A percentile compares a stretch with the other conserved stretches of the same genome.
phyloP scores from a whole-genome alignment of 2,113 vertebrate genomes.

The Peromyscus californicus region DNA sequence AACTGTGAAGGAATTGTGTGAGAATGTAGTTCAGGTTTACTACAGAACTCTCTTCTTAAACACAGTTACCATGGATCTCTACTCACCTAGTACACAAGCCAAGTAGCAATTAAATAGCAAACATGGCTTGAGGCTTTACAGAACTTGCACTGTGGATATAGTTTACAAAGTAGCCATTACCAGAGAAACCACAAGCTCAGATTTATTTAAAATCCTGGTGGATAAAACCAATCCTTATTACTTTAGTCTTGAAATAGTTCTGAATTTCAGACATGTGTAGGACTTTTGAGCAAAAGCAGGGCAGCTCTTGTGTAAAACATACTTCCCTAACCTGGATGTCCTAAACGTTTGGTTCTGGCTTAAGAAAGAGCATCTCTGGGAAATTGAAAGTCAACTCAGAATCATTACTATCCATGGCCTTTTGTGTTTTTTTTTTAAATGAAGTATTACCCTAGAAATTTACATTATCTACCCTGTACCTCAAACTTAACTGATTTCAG shows the following conservation, averaged over 20 bases:
- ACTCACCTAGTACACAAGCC: background rate
- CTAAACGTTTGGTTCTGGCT: background rate
- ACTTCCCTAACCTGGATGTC: background rate
- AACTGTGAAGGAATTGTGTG: background rate
- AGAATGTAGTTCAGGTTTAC: background rate
- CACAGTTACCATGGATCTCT: background rate
- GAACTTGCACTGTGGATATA: background rate
- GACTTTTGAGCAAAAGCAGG: background rate
- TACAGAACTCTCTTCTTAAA: background rate
- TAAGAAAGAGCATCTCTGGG: constrained; percentile 19
- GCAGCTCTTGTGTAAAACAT: background rate
- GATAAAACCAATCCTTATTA: background rate
- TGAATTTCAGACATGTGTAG: background rate
- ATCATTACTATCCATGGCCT: background rate
- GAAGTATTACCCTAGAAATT: background rate
- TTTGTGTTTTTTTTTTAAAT: background rate
- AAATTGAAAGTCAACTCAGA: background rate
- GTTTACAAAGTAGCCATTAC: background rate
- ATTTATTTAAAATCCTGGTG: background rate
- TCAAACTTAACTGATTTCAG: background rate
- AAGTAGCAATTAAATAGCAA: constrained; percentile 17
- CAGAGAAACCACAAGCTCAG: background rate
- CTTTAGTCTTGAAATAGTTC: background rate
- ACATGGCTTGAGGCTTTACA: constrained; percentile 2
- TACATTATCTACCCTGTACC: background rate